Evolutionary conservation across 2,113 vertebrate genomes (phyloP), one percentile per base, ranked within the genome.

Genomic region (Phrynosoma blainvillii): DNA sequence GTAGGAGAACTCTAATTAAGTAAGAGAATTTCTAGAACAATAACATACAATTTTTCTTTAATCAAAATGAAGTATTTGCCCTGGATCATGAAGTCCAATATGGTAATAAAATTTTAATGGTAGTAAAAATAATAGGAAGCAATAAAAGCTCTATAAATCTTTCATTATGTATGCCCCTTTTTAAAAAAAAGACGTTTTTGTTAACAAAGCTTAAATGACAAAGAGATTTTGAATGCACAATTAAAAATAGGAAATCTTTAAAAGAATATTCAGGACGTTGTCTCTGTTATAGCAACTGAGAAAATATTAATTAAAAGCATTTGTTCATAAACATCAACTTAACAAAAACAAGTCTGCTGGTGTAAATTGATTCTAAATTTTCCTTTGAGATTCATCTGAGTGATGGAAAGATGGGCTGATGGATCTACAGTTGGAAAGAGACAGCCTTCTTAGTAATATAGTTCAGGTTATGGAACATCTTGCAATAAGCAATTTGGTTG

Each of bases 1-100:
- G 4, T 0, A 0, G 27, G 2, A 9, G 11, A 88, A 62, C 32
- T 1, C 0, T 59, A 42, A 82, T 82, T 87, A 27, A 7, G 52
- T 92, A 90, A n/a, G 27, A 84, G 47, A 84, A 54, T 74, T 70
- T 73, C 10, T 84, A 73, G 20, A 30, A 42, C 13, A 32, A 68
- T 20, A 56, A 56, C 8, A 11, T 32, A 73, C n/a, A 79, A 27
- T 23, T 90, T 80, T 59, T 89, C 81, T 87, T 30, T 73, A 27
- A 75, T 70, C 32, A 87, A 54, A 73, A 85, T 77, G 13, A 75
- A 36, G n/a, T 75, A 52, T 66, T 65, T 70, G 65, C 59, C 25
- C 16, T 23, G 18, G 6, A 68, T 11, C 3, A 52, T 25, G 30
- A 76, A n/a, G 54, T 74, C n/a, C 21, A 68, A 32, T 52, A 30